Evolutionary conservation across 2,888 invertebrate species (phyloP).

Genomic region (Ichneumoninae sp.): DNA sequence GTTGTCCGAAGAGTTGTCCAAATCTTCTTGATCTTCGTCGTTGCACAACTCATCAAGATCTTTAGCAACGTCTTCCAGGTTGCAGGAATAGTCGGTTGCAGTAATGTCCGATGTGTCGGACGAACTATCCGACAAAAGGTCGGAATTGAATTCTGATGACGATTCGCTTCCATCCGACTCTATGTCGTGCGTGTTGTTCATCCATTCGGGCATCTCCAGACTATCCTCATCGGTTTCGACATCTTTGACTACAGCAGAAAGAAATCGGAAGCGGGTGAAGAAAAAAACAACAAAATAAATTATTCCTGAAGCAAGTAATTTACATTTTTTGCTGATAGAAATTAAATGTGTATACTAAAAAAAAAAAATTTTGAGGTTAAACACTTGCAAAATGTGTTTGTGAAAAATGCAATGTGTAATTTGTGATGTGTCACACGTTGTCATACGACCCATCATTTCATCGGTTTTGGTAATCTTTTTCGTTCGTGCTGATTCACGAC

Average conservation of each 20-base stretch:
- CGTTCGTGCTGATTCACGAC: not conserved
- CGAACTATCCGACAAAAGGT: not conserved
- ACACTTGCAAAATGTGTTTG: not conserved
- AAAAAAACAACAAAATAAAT: not conserved
- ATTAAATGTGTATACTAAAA: not conserved
- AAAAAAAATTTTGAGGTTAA: not conserved
- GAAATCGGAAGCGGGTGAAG: not conserved
- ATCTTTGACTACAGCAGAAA: not conserved
- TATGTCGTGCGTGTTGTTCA: not conserved
- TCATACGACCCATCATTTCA: not conserved
- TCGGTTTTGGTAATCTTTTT: not conserved
- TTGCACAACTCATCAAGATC: not conserved
- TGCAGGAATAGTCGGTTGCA: not conserved
- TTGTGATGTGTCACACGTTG: not conserved
- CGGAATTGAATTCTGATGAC: not conserved
- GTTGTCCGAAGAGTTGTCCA: not conserved
- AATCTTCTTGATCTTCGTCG: not conserved
- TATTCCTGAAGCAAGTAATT: not conserved
- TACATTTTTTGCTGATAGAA: not conserved
- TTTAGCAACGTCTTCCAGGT: not conserved
- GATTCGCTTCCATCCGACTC: not conserved
- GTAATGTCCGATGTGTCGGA: not conserved
- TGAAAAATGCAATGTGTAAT: not conserved
- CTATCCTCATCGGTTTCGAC: not conserved
- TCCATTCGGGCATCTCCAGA: slow-evolving; percentile 7